Percentiles rank a stretch among this genome's conserved stretches.
These are phyloP conservation scores for Bombus confusus DNA, from an alignment of 1,140 invertebrate species.

Conservation along the genomic window DNA sequence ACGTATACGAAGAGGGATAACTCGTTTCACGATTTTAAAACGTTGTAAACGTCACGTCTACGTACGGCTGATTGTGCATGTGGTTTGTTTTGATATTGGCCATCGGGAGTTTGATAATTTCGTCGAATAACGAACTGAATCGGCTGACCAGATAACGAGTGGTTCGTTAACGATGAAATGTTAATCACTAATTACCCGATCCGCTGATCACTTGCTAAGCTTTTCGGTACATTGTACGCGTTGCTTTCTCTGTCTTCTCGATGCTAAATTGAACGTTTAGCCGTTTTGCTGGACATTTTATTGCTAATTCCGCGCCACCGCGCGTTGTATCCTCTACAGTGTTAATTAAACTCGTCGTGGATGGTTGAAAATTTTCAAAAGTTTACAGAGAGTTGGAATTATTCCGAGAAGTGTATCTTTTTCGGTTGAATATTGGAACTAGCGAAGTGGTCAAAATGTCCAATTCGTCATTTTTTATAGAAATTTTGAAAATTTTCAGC, in stretches of 20 bases:
- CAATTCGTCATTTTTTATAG: background rate
- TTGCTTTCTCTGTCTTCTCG: background rate
- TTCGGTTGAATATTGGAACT: background rate
- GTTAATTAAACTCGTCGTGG: too few relatives aligned
- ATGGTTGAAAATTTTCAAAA: too few relatives aligned
- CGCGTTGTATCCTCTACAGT: too few relatives aligned
- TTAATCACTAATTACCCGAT: conserved; percentile 32
- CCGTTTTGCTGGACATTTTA: too few relatives aligned
- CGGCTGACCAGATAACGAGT: conserved; percentile 36
- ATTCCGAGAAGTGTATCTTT: too few relatives aligned
- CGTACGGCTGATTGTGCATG: background rate
- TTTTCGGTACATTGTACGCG: background rate
- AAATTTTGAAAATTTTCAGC: background rate
- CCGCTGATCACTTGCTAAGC: conserved; percentile 33
- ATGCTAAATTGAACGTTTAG: background rate
- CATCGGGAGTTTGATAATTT: conserved; percentile 25
- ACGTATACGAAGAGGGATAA: background rate
- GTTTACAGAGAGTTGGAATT: too few relatives aligned
- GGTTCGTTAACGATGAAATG: conserved; percentile 39
- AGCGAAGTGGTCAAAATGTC: background rate
- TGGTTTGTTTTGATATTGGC: background rate
- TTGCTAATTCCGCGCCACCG: background rate
- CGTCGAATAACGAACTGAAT: conserved; percentile 40
- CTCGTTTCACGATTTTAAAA: conserved; percentile 28
- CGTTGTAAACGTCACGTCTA: conserved; percentile 19